Evolutionary conservation across 2,113 vertebrate species (phyloP).

Genomic region (Mystacornis crossleyi): DNA sequence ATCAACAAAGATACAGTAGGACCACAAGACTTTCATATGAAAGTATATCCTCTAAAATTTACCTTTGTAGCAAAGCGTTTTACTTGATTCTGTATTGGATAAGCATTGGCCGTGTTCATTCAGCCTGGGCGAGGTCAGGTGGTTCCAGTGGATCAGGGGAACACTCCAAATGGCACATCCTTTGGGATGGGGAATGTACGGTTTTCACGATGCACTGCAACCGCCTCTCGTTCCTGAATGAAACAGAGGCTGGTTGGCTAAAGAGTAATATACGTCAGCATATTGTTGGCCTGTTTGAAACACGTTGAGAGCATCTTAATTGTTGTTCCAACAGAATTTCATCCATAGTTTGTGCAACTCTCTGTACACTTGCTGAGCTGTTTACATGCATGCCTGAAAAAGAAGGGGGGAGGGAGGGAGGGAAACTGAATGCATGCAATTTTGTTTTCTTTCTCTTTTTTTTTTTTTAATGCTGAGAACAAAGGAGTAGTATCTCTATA

Average conservation of each 20-base stretch:
- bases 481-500: constrained; percentile 80
- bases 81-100: constrained; percentile 74
- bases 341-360: constrained; percentile 72
- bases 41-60: constrained; percentile 74
- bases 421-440: constrained; percentile 80
- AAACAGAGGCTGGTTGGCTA: constrained; percentile 68
- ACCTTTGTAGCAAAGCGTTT: constrained; percentile 75
- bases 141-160: constrained; percentile 69
- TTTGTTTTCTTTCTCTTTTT: constrained; percentile 58
- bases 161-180: constrained; percentile 67
- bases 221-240: constrained; percentile 56
- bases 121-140: constrained; percentile 54
- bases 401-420: constrained; percentile 4
- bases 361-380: constrained; percentile 70
- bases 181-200: constrained; percentile 62
- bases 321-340: constrained; percentile 71
- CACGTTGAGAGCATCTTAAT: constrained; percentile 70
- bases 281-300: constrained; percentile 75
- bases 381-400: constrained; percentile 75
- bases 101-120: constrained; percentile 64
- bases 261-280: constrained; percentile 75
- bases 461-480: constrained; percentile 63
- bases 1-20: constrained; percentile 65
- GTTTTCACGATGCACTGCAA: constrained; percentile 62
- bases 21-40: constrained; percentile 71